Conservation (phyloP, 2,113 vertebrate genomes). For the Neolamprologus sp. region DNA sequence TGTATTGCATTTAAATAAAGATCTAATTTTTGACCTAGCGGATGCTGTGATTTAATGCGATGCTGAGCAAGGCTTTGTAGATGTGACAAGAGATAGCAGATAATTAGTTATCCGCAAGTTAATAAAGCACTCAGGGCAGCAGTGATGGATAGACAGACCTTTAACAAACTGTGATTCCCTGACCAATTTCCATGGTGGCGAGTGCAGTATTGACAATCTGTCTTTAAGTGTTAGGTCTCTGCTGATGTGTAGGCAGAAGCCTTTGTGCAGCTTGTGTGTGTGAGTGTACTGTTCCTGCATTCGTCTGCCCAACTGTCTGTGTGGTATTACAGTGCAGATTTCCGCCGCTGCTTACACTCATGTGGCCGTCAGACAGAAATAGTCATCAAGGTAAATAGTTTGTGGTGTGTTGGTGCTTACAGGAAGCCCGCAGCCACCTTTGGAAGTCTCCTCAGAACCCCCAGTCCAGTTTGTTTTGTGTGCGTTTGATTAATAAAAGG, state of each 20-base stretch:
- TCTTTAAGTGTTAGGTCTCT: conserved; percentile 51
- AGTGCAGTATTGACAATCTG: conserved; percentile 53
- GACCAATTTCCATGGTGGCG: conserved; percentile 35
- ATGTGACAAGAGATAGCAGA: conserved; percentile 23
- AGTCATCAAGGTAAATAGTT: conserved; percentile 50
- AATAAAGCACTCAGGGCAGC: conserved; percentile 29
- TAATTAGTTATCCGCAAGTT: conserved; percentile 35
- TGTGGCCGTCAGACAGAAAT: conserved; percentile 34
- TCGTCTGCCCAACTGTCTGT: conserved; percentile 13
- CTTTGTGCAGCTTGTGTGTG: conserved; percentile 14
- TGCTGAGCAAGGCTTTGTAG: not conserved
- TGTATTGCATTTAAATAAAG: not conserved
- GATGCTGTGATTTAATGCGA: not conserved
- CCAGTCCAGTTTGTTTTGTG: conserved; percentile 45
- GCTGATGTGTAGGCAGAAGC: conserved; percentile 48
- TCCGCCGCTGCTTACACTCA: not conserved
- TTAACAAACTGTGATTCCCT: conserved; percentile 38
- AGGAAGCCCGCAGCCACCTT: conserved; percentile 32
- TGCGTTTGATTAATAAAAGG: conserved; percentile 59
- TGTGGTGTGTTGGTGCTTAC: conserved; percentile 30
- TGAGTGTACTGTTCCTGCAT: not conserved
- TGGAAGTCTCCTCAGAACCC: conserved; percentile 19
- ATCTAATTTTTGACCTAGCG: not conserved
- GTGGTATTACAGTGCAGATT: conserved; percentile 26
- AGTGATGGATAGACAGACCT: conserved; percentile 23